These are phyloP conservation scores for Dryadula phaetusa DNA, from an alignment of 2,888 invertebrate species.

Conservation along the genomic window DNA sequence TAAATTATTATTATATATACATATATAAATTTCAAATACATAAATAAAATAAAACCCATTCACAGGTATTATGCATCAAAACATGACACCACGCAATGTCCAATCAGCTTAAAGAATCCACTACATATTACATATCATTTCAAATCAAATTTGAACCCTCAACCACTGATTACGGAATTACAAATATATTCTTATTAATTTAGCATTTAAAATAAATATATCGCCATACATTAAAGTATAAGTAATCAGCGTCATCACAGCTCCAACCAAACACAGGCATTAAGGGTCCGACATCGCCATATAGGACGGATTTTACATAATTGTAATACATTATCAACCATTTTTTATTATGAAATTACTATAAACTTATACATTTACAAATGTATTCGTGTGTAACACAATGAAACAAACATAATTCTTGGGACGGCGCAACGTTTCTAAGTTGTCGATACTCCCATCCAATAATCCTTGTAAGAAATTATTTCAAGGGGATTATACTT, in stretches of 20 bases:
- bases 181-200: background rate
- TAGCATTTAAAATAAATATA: background rate
- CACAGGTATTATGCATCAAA: no score
- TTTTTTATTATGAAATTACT: constrained; percentile 70
- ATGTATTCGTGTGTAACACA: constrained; percentile 41
- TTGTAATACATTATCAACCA: constrained; percentile 32
- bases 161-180: background rate
- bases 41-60: no score
- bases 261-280: background rate
- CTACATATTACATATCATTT: no score
- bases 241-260: background rate
- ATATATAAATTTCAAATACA: no score
- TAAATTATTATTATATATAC: no score
- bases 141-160: background rate
- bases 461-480: constrained; percentile 72
- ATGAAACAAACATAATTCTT: constrained; percentile 42
- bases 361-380: constrained; percentile 58
- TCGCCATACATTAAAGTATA: background rate
- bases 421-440: constrained; percentile 28
- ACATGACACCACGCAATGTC: no score
- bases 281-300: constrained; percentile 21
- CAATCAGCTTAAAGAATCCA: no score
- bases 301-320: constrained; percentile 4
- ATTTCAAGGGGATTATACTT: constrained; percentile 71
- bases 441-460: constrained; percentile 42